Evolutionary conservation across 1,140 invertebrate species (phyloP).

Genomic region (Apis mellifera): DNA sequence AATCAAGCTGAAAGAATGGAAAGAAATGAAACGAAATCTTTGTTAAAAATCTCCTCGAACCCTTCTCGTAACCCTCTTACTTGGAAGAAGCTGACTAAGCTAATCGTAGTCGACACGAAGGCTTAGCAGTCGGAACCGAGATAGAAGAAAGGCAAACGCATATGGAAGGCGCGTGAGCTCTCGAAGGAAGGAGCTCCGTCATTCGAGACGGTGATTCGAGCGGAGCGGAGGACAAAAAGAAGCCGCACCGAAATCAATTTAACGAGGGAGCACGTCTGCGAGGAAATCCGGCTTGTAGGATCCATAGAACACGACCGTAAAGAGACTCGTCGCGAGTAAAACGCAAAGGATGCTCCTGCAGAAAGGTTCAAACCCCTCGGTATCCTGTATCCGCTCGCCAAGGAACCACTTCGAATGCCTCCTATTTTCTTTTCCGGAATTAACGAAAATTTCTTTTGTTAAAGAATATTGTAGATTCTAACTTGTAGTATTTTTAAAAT

Average conservation of each 20-base stretch:
- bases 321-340: conserved; percentile 62
- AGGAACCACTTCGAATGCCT: conserved; percentile 32
- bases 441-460: conserved; percentile 41
- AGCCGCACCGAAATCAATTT: conserved; percentile 78
- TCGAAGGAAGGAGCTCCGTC: conserved; percentile 17
- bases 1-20: background rate
- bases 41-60: background rate
- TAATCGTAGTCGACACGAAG: conserved; percentile 19
- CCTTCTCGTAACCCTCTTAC: background rate
- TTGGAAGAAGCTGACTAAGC: conserved; percentile 22
- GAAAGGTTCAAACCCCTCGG: conserved; percentile 48
- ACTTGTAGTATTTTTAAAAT: too few species aligned
- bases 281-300: conserved; percentile 78
- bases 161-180: background rate
- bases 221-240: conserved; percentile 72
- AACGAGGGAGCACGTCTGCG: conserved; percentile 66
- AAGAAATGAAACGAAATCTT: background rate
- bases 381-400: conserved; percentile 40
- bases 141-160: background rate
- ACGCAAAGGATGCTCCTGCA: conserved; percentile 43
- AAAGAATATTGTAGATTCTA: too few species aligned
- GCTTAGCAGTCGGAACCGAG: background rate
- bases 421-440: conserved; percentile 43
- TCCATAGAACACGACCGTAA: conserved; percentile 75
- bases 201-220: conserved; percentile 19